Evolutionary conservation across 2,113 vertebrate species (phyloP), one percentile per base, ranked within the genome.

Genomic region (Canis aureus): DNA sequence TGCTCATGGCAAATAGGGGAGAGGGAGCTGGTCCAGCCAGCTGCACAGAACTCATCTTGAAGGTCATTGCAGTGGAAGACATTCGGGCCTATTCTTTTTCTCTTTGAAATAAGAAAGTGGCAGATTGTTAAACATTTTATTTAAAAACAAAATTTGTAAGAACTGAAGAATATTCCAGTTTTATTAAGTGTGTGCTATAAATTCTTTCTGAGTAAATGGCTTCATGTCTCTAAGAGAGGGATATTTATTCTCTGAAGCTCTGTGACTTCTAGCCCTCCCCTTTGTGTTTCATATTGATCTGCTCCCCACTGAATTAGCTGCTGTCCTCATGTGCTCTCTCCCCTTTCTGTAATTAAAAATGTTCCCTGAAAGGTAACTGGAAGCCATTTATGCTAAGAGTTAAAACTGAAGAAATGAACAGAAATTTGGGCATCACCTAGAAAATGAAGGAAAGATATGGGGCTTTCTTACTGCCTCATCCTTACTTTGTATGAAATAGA

Each of bases 51-150:
- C 22, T 17, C 5, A 8, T 51, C 13, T 8, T 17, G 49, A 4
- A 35, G 29, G 38, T 51, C 3, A 23, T 9, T 23, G 53, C 29
- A 1, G 60, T 53, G 9, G 57, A 81, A 62, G 64, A 29, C 6
- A n/a, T 8, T 25, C 2, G 62, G 20, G 13, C 4, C 66, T 23
- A 23, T 53, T 91, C 25, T n/a, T 57, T 51, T 90, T 49, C 17
- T 78, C n/a, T 90, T 69, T 78, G 29, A 35, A 78, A 91, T 91
- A 95, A 53, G 38, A 29, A 86, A 92, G n/a, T 86, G 20, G 3
- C 32, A 17, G 25, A 38, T n/a, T 27, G 9, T 80, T 85, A 74
- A 95, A 71, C 10, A 64, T 60, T 97, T 89, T 76, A 86, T 89
- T 91, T 74, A 91, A 91, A 89, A 85, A 38, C 11, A 73, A 66